Conservation (phyloP, 23 tunicate genomes). For the Oikopleura dioica region DNA sequence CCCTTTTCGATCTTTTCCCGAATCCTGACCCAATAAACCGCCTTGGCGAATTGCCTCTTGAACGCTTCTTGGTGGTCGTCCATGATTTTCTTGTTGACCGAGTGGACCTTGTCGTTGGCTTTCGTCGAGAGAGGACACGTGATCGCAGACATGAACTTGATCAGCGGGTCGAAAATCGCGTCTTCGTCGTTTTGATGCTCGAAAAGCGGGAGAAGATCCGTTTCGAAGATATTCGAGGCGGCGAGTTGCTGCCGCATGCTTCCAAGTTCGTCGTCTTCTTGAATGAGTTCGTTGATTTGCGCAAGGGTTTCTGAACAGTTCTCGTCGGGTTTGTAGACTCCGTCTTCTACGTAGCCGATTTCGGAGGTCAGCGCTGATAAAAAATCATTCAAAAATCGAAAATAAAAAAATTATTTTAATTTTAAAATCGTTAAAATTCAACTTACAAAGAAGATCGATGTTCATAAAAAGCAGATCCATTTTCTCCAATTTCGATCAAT, state of each 20-base stretch:
- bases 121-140: not conserved
- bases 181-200: not conserved
- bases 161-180: not conserved
- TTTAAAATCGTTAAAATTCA: not conserved
- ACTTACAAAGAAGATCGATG: not conserved
- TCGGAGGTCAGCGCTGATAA: not conserved
- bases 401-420: not conserved
- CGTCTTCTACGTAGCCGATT: not conserved
- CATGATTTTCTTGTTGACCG: not conserved
- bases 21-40: too few species aligned
- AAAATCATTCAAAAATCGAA: too few species aligned
- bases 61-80: not conserved
- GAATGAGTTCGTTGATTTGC: not conserved
- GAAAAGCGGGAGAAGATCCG: not conserved
- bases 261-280: not conserved
- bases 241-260: not conserved
- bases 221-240: not conserved
- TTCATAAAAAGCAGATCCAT: not conserved
- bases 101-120: not conserved
- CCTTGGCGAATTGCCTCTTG: too few species aligned
- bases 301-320: not conserved
- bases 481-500: too few species aligned
- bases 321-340: not conserved
- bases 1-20: too few species aligned
- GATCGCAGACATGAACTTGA: not conserved